Evolutionary conservation across 1,140 invertebrate species (phyloP).

Genomic region (Nasonia longicornis): DNA sequence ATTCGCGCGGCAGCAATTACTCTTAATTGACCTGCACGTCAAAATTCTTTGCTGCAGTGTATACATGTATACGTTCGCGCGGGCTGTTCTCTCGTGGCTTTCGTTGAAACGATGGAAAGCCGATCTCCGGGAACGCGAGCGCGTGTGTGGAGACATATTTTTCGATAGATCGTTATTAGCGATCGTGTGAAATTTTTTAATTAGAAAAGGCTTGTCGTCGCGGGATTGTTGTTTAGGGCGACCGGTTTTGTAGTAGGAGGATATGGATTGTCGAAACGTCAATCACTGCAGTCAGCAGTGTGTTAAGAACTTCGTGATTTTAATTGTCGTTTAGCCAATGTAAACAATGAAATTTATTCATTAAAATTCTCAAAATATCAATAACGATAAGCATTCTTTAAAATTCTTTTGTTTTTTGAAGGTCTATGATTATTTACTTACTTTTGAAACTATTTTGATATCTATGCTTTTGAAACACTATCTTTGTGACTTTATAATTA

Average conservation of each 20-base stretch:
- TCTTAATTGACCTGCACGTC: constrained; percentile 51
- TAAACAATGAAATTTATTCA: no score
- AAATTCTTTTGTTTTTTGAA: no score
- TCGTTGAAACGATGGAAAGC: neutral
- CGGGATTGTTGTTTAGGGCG: neutral
- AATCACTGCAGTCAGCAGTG: neutral
- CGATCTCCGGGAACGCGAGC: neutral
- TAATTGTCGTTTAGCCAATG: neutral
- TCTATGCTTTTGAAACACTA: no score
- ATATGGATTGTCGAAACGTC: neutral
- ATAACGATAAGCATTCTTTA: no score
- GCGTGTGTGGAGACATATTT: neutral
- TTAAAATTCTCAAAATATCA: no score
- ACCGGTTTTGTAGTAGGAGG: neutral
- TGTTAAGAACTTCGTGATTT: neutral
- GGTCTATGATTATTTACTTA: no score
- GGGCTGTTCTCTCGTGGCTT: neutral
- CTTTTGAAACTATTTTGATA: no score
- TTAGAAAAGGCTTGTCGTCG: neutral
- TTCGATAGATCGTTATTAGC: neutral
- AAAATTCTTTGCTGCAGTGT: constrained; percentile 38
- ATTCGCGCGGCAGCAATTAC: constrained; percentile 53
- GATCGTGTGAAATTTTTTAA: constrained; percentile 13
- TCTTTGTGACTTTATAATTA: no score
- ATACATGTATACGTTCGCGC: neutral